Percentiles rank a stretch among this genome's conserved stretches.
Evolutionary conservation across 2,888 invertebrate species (phyloP).

Genomic region (Polia nebulosa): DNA sequence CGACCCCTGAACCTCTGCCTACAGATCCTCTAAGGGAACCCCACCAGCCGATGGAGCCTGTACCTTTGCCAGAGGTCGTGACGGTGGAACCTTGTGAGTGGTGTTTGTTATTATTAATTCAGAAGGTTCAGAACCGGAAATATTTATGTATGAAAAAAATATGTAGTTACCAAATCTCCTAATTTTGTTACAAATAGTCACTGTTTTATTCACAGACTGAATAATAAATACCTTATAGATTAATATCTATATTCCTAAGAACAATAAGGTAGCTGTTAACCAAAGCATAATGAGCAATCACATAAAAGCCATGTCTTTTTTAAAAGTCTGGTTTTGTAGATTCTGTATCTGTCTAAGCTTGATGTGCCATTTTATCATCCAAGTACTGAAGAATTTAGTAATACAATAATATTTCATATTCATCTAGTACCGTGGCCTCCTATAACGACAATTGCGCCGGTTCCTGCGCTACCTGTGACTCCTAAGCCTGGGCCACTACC

Average conservation of each 20-base stretch:
- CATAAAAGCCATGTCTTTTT: neutral
- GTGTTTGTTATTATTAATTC: neutral
- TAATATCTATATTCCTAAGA: neutral
- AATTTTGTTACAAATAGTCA: too few species aligned
- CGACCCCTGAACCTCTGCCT: conserved; percentile 33
- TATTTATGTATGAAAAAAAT: too few species aligned
- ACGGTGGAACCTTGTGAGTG: conserved; percentile 56
- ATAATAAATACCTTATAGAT: neutral
- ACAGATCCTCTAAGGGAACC: conserved; percentile 32
- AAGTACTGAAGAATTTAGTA: neutral
- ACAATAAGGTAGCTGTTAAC: neutral
- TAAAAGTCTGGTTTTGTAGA: neutral
- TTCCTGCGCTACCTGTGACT: conserved; percentile 23
- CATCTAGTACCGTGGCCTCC: conserved; percentile 68
- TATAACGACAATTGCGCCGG: conserved; percentile 55
- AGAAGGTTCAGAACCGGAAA: neutral
- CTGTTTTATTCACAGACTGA: neutral
- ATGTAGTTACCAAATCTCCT: too few species aligned
- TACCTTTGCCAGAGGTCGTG: conserved; percentile 46
- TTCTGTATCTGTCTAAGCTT: neutral
- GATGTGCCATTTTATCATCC: neutral
- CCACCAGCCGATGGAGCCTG: conserved; percentile 15
- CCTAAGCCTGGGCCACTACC: conserved; percentile 78
- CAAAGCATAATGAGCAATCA: neutral
- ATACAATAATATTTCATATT: conserved; percentile 16